Evolutionary conservation across 2,797 vertebrate genomes (phyloP).

Genomic region (Cossypha dichroa): DNA sequence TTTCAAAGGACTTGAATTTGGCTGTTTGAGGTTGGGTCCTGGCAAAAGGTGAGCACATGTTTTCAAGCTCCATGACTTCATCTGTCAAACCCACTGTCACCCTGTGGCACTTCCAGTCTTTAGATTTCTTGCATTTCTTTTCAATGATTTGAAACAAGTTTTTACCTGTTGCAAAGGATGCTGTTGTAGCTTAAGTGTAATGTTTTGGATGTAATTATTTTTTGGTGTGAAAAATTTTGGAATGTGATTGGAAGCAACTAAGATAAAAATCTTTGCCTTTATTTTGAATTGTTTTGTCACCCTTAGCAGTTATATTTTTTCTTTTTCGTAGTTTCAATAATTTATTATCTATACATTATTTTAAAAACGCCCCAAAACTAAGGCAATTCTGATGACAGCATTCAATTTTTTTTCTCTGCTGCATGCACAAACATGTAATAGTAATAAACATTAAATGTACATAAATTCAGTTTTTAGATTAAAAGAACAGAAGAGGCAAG

Average conservation of each 20-base stretch:
- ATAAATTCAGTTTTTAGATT: neutral
- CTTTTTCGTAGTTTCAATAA: neutral
- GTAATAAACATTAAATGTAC: neutral
- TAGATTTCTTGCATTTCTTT: neutral
- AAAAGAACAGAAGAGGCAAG: constrained; percentile 57
- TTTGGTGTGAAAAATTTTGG: neutral
- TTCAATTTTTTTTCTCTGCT: neutral
- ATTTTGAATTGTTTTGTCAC: neutral
- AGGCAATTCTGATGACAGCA: neutral
- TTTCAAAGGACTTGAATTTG: neutral
- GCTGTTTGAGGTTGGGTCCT: neutral
- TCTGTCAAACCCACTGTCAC: neutral
- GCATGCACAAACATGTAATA: neutral
- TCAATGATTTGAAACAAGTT: neutral
- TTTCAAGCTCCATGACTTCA: neutral
- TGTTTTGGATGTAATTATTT: neutral
- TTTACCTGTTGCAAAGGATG: neutral
- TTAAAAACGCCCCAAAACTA: neutral
- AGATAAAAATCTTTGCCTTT: neutral
- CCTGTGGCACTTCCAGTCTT: neutral
- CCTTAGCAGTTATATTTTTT: neutral
- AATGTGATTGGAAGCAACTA: neutral
- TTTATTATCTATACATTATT: neutral
- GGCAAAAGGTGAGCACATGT: neutral
- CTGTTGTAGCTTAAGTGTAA: neutral